A percentile compares a stretch with the other conserved stretches of the same genome.
Evolutionary conservation across 2,888 invertebrate genomes (phyloP).

Genomic region (Micoletzkya japonica): DNA sequence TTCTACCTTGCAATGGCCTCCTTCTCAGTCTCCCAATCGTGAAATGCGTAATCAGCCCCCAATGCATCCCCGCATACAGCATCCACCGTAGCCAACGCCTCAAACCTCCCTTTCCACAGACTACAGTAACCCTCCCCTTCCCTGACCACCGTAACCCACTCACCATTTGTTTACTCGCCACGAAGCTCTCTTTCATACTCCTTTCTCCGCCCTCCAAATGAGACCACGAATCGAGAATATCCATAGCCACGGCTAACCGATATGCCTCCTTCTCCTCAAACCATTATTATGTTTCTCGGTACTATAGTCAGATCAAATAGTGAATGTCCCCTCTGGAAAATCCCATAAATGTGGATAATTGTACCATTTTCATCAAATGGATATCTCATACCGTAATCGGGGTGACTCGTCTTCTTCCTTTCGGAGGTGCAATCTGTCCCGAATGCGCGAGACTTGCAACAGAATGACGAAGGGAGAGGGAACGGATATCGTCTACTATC

Average conservation of each 20-base stretch:
- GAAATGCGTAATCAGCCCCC: conserved; percentile 29
- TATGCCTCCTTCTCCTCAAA: conserved; percentile 3
- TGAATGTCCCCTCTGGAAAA: neutral
- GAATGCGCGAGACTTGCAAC: conserved; percentile 27
- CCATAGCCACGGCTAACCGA: conserved; percentile 5
- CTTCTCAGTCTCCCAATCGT: conserved; percentile 35
- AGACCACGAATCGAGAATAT: conserved; percentile 16
- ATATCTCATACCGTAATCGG: neutral
- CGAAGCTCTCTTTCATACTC: neutral
- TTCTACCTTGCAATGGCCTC: conserved; percentile 33
- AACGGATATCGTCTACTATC: conserved; percentile 5
- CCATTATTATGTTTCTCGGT: neutral
- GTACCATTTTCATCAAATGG: neutral
- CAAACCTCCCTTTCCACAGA: too few relatives aligned
- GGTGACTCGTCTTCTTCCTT: neutral
- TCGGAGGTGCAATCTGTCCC: conserved; percentile 16
- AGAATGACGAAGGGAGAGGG: conserved; percentile 12
- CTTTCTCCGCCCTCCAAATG: neutral
- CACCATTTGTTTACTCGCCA: conserved; percentile 23
- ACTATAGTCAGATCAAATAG: neutral
- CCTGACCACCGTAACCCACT: too few relatives aligned
- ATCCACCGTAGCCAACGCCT: conserved; percentile 31
- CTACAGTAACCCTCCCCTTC: too few relatives aligned
- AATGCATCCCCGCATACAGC: conserved; percentile 32
- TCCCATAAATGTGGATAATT: too few relatives aligned